Evolutionary conservation across 1,140 invertebrate genomes (phyloP), one percentile per base, ranked within the genome.

Genomic region (Anoplolepis gracilipes): DNA sequence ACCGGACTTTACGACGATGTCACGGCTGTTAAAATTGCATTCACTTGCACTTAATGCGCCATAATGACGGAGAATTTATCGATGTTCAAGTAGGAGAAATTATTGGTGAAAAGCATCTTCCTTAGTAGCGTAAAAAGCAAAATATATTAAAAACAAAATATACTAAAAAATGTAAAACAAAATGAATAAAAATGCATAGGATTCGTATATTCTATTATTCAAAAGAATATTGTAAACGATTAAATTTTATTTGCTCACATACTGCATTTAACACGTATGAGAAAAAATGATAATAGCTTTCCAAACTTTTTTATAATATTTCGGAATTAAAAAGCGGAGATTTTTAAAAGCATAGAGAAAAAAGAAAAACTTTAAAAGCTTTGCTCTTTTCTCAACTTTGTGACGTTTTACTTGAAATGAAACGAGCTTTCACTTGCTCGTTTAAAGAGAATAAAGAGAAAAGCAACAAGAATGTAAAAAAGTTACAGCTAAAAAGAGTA

Each of bases 1-100:
- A 49, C 30, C 25, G 6, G 65, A 55, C n/a, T 42, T 25, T 42
- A 25, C 30, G n/a, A 16, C 30, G 62, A 77, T 49, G 75, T 69
- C 77, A 39, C 30, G 22, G 46, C 1, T 16, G n/a, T 30, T 67
- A 79, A 69, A n/a, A 67, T 55, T 69, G 77, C 62, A 69, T 79
- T 22, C 64, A 69, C 49, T 78, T 79, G 46, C n/a, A 76, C 30
- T 16, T 53, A n/a, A 79, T 79, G 42, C 62, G 10, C 10, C 22
- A 1, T 36, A 55, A 79, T 69, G 30, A 79, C 13, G 30, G 16
- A 49, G 4, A 78, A 79, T 28, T 53, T 39, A 53, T 67, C 42
- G 16, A 4, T 28, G 25, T 55, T 69, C 10, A 16, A 69, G 53
- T 3, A 55, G 1, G 25, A 30, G 13, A 69, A 69, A 69, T 67